Base-by-base conservation (phyloP, 2,797 vertebrate species). In the Lithobates sylvaticus region DNA sequence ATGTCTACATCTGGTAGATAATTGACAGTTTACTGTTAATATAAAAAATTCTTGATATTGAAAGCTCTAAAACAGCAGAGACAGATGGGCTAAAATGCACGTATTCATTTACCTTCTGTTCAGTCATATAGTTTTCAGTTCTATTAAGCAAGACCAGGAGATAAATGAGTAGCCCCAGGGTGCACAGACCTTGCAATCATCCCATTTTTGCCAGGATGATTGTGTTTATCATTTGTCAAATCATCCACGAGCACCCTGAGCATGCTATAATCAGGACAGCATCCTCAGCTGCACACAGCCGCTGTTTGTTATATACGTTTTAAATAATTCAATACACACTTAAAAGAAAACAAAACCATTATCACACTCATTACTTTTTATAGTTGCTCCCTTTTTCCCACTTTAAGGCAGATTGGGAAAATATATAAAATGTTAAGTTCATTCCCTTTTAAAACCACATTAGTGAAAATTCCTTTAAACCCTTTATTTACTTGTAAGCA, bases 321-420 rank as follows among this genome's bases (percentile, higher is more conserved):
- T 78, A 84, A 78, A 84, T 84, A 84, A 84, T 84, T 78, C 65
- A 84, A 71, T 75, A 84, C 23, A 61, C 83, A 84, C 83, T 78
- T 84, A 70, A 76, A 76, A 84, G 65, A 78, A 84, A 84, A 78
- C 83, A 84, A 78, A 84, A 84, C 75, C 67, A 84, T 84, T 84
- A 84, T 23, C 68, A 39, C 58, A 61, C 32, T 71, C 83, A 71
- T 84, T 78, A 78, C 83, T 84, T 26, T 84, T 84, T 77, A 70
- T 47, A 18, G 70, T 54, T 39, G 23, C 68, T 69, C 73, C 64
- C 68, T 69, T 21, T 32, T 54, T 76, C 42, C 29, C 64, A 76
- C 27, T 70, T n/a, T 67, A 18, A 75, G 34, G 39, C 81, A 15
- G 42, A 50, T 76, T 26, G 8, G 81, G 73, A 65, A 74, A 42